Evolutionary conservation across 2,113 vertebrate genomes (phyloP).

Genomic region (Panthera tigris): DNA sequence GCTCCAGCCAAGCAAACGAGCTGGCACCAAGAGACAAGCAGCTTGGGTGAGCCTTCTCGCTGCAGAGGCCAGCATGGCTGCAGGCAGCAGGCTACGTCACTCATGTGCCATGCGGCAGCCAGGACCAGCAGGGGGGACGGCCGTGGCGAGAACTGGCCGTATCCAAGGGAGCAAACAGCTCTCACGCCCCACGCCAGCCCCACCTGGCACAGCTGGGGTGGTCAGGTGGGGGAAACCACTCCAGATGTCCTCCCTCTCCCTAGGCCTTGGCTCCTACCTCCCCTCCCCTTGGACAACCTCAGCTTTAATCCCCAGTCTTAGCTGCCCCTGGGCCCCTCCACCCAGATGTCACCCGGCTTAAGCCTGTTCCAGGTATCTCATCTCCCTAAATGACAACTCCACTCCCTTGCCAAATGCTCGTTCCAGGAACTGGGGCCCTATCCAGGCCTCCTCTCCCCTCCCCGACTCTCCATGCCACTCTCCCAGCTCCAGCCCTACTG

Average conservation of each 20-base stretch:
- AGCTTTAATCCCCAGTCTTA: not conserved
- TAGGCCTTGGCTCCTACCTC: not conserved
- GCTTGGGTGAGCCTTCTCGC: not conserved
- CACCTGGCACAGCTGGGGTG: not conserved
- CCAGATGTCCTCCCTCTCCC: not conserved
- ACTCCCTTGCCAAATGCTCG: not conserved
- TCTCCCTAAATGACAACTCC: not conserved
- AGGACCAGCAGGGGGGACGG: not conserved
- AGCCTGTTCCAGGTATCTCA: not conserved
- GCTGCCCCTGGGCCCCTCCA: not conserved
- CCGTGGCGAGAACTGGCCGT: too few species aligned
- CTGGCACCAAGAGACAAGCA: not conserved
- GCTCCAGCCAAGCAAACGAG: not conserved
- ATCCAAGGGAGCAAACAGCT: not conserved
- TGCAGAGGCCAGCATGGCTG: not conserved
- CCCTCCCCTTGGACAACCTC: not conserved
- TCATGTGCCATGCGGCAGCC: accelerated
- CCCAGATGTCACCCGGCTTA: not conserved
- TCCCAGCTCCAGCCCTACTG: not conserved
- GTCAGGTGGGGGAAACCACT: not conserved
- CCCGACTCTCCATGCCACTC: not conserved
- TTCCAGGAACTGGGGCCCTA: not conserved
- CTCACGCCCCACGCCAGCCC: not conserved
- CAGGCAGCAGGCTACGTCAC: not conserved
- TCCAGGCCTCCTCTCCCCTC: not conserved